These are phyloP conservation scores for Saguinus imperator DNA, from an alignment of 2,113 vertebrate genomes.

Conservation along the genomic window DNA sequence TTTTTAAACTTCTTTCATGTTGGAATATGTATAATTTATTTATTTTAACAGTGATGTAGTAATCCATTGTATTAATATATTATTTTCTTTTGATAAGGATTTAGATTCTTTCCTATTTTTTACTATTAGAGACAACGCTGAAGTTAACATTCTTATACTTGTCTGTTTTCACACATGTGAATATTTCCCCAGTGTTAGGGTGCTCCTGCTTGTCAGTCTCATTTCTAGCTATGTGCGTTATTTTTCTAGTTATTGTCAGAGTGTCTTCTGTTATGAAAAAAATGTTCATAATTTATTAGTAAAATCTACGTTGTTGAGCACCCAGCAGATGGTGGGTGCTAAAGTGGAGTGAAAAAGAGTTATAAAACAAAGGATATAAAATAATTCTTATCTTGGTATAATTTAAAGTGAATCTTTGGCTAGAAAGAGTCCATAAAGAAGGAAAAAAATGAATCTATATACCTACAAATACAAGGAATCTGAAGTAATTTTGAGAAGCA, in stretches of 20 bases:
- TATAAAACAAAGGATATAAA: neutral
- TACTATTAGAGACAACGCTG: too few species aligned
- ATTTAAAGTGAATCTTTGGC: neutral
- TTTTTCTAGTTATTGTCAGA: neutral
- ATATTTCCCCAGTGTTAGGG: neutral
- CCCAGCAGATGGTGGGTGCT: neutral
- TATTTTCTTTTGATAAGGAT: neutral
- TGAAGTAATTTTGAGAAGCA: neutral
- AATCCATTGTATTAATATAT: neutral
- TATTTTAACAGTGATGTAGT: neutral
- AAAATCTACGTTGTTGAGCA: neutral
- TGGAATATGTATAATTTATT: neutral
- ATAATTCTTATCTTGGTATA: neutral
- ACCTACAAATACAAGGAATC: neutral
- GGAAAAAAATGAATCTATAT: neutral
- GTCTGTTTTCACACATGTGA: neutral
- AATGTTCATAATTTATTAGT: neutral
- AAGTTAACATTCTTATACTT: neutral
- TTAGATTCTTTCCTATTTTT: neutral
- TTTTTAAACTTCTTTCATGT: neutral
- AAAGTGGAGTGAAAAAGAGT: neutral
- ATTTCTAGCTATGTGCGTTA: neutral
- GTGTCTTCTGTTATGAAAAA: neutral
- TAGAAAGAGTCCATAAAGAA: neutral
- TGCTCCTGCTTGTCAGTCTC: neutral